Conservation (phyloP, 2,113 vertebrate species). For the Neodontobutis hainanensis region DNA sequence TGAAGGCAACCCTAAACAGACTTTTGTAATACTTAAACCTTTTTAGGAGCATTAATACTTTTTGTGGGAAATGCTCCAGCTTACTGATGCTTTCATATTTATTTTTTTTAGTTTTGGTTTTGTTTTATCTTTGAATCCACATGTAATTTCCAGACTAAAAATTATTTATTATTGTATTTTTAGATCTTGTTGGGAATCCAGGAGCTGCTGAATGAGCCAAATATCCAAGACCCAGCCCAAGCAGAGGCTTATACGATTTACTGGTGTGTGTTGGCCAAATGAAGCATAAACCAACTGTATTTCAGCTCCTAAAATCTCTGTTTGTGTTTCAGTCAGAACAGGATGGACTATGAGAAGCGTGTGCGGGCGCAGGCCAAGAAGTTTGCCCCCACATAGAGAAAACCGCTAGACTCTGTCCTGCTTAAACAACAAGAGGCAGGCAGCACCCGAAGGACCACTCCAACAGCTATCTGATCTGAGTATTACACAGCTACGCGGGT, state of each 20-base stretch:
- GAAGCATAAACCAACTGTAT: background rate
- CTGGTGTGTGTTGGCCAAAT: slow-evolving; percentile 58
- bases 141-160: too few relatives aligned
- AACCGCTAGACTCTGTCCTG: slow-evolving; percentile 13
- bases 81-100: too few relatives aligned
- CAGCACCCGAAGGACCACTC: slow-evolving; percentile 72
- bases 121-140: too few relatives aligned
- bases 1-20: too few relatives aligned
- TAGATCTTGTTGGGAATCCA: slow-evolving; percentile 82
- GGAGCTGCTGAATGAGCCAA: slow-evolving; percentile 82
- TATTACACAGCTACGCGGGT: slow-evolving; percentile 48
- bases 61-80: too few relatives aligned
- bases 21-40: too few relatives aligned
- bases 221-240: slow-evolving; percentile 83
- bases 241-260: slow-evolving; percentile 83
- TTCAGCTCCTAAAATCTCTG: background rate
- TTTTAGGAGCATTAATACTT: too few relatives aligned
- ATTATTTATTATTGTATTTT: slow-evolving; percentile 7
- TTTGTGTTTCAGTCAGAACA: slow-evolving; percentile 77
- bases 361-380: slow-evolving; percentile 83
- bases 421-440: slow-evolving; percentile 50
- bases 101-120: too few relatives aligned
- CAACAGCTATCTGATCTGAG: slow-evolving; percentile 61
- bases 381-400: slow-evolving; percentile 79
- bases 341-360: slow-evolving; percentile 83